A percentile compares a stretch with the other conserved stretches of the same genome.
phyloP scores from a whole-genome alignment of 2,888 invertebrate genomes.

The Troilus luridus region DNA sequence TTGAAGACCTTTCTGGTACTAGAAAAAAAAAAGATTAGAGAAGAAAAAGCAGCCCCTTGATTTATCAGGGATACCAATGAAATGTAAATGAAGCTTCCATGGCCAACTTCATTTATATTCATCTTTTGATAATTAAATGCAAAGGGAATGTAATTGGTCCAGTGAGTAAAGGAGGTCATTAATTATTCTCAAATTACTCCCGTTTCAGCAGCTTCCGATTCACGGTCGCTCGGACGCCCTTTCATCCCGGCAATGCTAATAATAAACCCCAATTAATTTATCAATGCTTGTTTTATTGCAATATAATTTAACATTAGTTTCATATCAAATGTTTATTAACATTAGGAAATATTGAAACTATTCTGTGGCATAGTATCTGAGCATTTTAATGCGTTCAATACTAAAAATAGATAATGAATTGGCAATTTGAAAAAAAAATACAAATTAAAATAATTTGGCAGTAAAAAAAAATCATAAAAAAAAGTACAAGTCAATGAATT shows the following conservation, averaged over 20 bases:
- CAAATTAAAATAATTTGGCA: no score
- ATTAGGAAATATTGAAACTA: no score
- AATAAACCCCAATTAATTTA: background rate
- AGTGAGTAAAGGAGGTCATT: conserved; percentile 26
- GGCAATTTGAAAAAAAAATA: no score
- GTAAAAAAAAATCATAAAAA: no score
- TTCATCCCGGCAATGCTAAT: background rate
- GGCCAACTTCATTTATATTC: conserved; percentile 48
- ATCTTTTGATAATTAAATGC: conserved; percentile 47
- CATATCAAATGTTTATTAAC: background rate
- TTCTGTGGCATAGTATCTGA: no score
- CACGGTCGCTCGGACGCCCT: background rate
- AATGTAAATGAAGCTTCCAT: conserved; percentile 46
- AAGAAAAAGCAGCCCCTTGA: background rate
- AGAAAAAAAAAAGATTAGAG: background rate
- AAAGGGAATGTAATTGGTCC: conserved; percentile 42
- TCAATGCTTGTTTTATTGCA: background rate
- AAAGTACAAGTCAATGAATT: no score
- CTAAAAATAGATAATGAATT: no score
- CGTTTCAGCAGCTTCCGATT: conserved; percentile 25
- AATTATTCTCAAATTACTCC: conserved; percentile 31
- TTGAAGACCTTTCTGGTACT: no score
- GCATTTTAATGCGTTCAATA: no score
- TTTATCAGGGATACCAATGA: background rate
- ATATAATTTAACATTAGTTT: background rate